A percentile compares a stretch with the other conserved stretches of the same genome.
These are phyloP conservation scores for Syrrhaptes paradoxus DNA, from an alignment of 2,113 vertebrate species.

Conservation along the genomic window DNA sequence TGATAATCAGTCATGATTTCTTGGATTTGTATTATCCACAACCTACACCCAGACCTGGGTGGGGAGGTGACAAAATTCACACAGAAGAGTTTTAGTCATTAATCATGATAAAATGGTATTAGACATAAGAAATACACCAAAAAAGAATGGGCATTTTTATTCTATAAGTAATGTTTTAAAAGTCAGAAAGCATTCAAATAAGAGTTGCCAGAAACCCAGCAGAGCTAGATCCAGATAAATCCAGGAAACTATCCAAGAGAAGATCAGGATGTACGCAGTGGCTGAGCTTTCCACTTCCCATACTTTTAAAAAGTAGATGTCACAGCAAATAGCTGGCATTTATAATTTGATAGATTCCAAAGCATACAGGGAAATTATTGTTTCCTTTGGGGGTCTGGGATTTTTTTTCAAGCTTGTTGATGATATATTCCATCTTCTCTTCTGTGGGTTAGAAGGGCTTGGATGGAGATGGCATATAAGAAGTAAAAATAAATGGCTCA, in stretches of 20 bases:
- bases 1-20: background rate
- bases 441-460: background rate
- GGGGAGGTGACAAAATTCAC: background rate
- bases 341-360: background rate
- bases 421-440: background rate
- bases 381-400: fast-evolving
- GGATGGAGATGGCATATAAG: background rate
- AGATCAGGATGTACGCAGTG: background rate
- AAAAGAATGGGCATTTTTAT: fast-evolving
- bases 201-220: background rate
- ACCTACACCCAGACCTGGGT: background rate
- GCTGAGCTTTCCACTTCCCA: background rate
- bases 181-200: background rate
- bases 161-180: background rate
- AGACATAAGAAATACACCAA: background rate
- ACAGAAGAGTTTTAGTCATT: background rate
- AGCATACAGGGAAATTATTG: background rate
- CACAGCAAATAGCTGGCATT: background rate
- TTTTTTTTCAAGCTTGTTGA: background rate
- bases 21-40: background rate
- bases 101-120: background rate
- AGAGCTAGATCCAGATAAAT: background rate
- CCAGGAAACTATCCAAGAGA: background rate
- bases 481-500: background rate
- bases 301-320: background rate